Evolutionary conservation across 2,113 vertebrate species (phyloP), one percentile per base, ranked within the genome.

Genomic region (Corythornis vintsioides): DNA sequence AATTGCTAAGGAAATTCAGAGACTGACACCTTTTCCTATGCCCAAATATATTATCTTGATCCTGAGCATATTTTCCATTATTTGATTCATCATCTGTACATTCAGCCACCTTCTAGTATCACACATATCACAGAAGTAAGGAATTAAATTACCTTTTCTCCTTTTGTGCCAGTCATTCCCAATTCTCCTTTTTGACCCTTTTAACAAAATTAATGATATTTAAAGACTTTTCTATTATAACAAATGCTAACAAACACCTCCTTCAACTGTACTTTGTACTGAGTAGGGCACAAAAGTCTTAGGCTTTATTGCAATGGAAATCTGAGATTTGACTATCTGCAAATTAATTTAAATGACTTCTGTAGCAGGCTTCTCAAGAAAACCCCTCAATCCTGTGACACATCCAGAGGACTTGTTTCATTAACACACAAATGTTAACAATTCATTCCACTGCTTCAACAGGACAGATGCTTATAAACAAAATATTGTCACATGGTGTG

Each of bases 81-180:
- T 57, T 56, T 80, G 13, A 29, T 50, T 64, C 7, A 76, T 50
- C 57, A 73, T 53, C 28, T 60, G 29, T 24, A 79, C 11, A 13
- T 73, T 90, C 24, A 64, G 11, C 7, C 71, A 75, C 29, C 45
- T 65, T 48, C 38, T 12, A 63, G 50, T 63, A 56, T 25, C 38
- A 76, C 24, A 59, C 3, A 20, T 7, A 31, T 21, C 31, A 78
- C 20, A 71, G 16, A 76, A 74, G 4, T 4, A 50, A 84, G 31
- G 59, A 69, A 89, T 64, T 53, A 29, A 86, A 45, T 90, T 92
- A 98, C 98, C 97, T 98, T 98, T 92, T 98, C 97, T 95, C 98
- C 98, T 96, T 98, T 98, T 85, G 84, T 65, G 15, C 97, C 97
- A 2, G 83, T 16, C 57, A 88, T 88, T 86, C 98, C 97, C 31